Base-by-base conservation (phyloP, 1,140 invertebrate species). In the Drosophila paulistorum region DNA sequence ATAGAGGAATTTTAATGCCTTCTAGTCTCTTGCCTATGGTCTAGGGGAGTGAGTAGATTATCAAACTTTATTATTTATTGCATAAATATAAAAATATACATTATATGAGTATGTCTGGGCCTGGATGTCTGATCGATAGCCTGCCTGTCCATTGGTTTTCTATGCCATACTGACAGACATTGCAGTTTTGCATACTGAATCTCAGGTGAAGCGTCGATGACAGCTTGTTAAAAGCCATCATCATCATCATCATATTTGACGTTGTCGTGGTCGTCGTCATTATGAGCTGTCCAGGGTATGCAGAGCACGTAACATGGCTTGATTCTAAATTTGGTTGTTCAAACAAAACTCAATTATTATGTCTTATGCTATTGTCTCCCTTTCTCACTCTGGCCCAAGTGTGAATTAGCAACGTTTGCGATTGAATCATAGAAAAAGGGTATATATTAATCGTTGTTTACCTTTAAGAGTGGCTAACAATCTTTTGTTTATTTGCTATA, bases 331-430 rank as follows among this genome's bases (percentile, higher is more conserved):
- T 86, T 86, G 82, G 83, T 64, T 76, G 57, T 39, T 60, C 65
- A 73, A 85, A 85, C 74, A 81, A 86, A 78, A 86, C 82, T 60
- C 78, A 72, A 81, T 86, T 86, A 85, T 86, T 86, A 81, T 75
- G 66, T 72, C 79, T 86, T 82, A 86, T 82, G 82, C 79, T 76
- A 58, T 62, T 62, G 60, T 75, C 61, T 65, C 68, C 35, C 72
- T 78, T 74, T 68, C 58, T 9, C 45, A 86, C 82, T 48, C 79
- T 82, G 41, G 55, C 2, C 9, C 17, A 1, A 65, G 11, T 33
- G 0, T 45, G 1, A 39, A 17, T 41, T 20, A 20, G 20, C 10
- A 42, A 10, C 11, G 9, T 26, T 11, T 61, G 20, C 10, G n/a
- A 13, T 37, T 33, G 7, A 20, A 13, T 17, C n/a, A 14, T 26